A percentile compares a stretch with the other conserved stretches of the same genome.
phyloP scores from a whole-genome alignment of 2,888 invertebrate genomes.

The Myopa testacea region DNA sequence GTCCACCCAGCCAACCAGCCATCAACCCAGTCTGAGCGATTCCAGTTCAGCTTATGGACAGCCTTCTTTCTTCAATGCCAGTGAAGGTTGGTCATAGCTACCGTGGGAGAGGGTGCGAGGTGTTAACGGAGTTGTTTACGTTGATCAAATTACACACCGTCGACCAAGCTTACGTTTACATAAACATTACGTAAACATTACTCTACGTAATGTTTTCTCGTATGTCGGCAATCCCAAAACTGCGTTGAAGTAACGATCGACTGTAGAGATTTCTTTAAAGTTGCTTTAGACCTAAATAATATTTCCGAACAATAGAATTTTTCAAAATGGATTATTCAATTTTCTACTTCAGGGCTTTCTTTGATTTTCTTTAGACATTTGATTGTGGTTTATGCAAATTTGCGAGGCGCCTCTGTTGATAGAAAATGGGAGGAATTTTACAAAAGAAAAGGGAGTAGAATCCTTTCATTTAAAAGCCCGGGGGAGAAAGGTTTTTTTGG shows the following conservation, averaged over 20 bases:
- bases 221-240: background rate
- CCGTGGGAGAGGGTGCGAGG: background rate
- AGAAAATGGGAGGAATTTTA: too few relatives aligned
- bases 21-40: background rate
- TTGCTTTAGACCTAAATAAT: slow-evolving; percentile 6
- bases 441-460: too few relatives aligned
- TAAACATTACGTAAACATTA: too few relatives aligned
- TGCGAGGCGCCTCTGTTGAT: too few relatives aligned
- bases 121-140: background rate
- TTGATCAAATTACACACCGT: background rate
- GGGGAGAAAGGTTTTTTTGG: too few relatives aligned
- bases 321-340: background rate
- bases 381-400: background rate
- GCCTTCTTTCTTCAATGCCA: too few relatives aligned
- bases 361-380: background rate
- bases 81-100: too few relatives aligned
- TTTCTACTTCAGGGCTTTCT: background rate
- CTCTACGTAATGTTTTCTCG: background rate
- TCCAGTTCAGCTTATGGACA: background rate
- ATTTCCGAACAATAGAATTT: background rate
- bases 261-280: slow-evolving; percentile 4
- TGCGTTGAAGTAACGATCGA: background rate
- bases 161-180: background rate
- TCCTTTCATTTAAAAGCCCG: too few relatives aligned
- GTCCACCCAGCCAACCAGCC: slow-evolving; percentile 4